Evolutionary conservation across 2,888 invertebrate species (phyloP).

Genomic region (Leptopilina syphax): DNA sequence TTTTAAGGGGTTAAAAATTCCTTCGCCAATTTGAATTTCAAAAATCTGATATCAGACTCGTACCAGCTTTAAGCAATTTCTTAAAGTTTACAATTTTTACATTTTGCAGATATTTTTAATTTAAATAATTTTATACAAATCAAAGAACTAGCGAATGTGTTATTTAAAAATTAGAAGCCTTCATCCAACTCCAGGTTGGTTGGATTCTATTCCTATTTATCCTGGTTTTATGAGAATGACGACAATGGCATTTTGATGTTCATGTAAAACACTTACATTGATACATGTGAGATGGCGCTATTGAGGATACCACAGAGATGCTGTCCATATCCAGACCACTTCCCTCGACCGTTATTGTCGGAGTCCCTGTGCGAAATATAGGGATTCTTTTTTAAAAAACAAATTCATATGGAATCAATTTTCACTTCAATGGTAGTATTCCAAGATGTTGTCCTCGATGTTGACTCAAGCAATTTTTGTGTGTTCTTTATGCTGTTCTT

Average conservation of each 20-base stretch:
- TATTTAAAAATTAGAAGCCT: background rate
- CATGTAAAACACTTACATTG: conserved; percentile 81
- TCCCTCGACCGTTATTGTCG: conserved; percentile 77
- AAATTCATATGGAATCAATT: conserved; percentile 38
- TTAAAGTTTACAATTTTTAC: no score
- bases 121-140: no score
- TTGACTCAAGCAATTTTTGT: conserved; percentile 32
- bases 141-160: background rate
- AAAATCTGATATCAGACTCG: no score
- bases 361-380: conserved; percentile 75
- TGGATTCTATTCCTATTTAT: background rate
- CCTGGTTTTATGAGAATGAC: conserved; percentile 27
- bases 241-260: conserved; percentile 42
- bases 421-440: background rate
- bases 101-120: no score
- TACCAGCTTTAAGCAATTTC: no score
- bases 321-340: conserved; percentile 85
- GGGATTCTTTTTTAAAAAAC: conserved; percentile 55
- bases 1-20: no score
- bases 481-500: conserved; percentile 59
- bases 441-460: conserved; percentile 7
- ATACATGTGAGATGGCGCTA: conserved; percentile 83
- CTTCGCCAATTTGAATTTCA: no score
- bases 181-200: background rate
- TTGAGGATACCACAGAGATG: conserved; percentile 84